Evolutionary conservation across 1,140 invertebrate species (phyloP).

Genomic region (Drosophila teissieri): DNA sequence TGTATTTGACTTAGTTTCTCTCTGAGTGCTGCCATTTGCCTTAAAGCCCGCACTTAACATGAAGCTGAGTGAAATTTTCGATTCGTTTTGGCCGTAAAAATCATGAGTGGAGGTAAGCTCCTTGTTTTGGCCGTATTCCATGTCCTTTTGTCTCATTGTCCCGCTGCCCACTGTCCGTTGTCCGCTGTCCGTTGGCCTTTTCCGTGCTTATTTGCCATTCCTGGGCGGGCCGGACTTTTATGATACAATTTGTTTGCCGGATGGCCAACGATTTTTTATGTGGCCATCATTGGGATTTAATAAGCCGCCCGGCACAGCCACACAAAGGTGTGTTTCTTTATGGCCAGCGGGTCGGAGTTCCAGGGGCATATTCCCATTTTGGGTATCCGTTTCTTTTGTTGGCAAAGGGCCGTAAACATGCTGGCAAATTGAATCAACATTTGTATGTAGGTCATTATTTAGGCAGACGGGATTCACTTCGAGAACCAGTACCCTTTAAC

Average conservation of each 20-base stretch:
- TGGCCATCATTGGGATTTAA: constrained; percentile 76
- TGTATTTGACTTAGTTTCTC: neutral
- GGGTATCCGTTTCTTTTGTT: constrained; percentile 37
- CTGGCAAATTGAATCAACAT: constrained; percentile 43
- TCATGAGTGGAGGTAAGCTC: constrained; percentile 61
- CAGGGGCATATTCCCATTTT: constrained; percentile 39
- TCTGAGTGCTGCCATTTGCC: constrained; percentile 22
- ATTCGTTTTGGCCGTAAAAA: constrained; percentile 72
- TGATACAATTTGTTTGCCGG: constrained; percentile 75
- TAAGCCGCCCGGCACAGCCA: constrained; percentile 50
- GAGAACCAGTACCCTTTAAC: neutral
- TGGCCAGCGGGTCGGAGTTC: constrained; percentile 1
- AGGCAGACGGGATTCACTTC: constrained; percentile 8
- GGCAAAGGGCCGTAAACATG: constrained; percentile 27
- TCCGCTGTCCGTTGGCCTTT: constrained; percentile 33
- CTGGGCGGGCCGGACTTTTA: constrained; percentile 47
- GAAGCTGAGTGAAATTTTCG: constrained; percentile 77
- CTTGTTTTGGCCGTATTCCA: constrained; percentile 47
- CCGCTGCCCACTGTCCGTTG: constrained; percentile 19
- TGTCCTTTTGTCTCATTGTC: constrained; percentile 62
- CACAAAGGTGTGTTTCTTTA: constrained; percentile 57
- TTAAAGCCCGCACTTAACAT: constrained; percentile 63
- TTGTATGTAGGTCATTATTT: constrained; percentile 22
- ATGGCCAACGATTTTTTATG: constrained; percentile 62
- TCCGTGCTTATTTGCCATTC: constrained; percentile 68